Evolutionary conservation across 2,113 vertebrate species (phyloP).

Genomic region (Verasper variegatus): DNA sequence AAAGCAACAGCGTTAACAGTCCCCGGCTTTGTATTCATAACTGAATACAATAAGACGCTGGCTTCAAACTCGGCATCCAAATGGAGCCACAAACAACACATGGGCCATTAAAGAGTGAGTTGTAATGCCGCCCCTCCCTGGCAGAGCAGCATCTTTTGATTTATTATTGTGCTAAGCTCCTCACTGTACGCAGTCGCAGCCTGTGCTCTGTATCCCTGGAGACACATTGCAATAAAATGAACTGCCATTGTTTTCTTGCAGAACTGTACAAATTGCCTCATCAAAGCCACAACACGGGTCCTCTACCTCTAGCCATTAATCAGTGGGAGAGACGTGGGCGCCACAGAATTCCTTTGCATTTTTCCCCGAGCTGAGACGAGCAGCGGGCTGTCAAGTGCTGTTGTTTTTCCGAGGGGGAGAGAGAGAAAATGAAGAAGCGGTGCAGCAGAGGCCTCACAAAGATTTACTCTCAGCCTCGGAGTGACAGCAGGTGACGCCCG

Average conservation of each 20-base stretch:
- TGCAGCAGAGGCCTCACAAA: neutral
- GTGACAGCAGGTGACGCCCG: neutral
- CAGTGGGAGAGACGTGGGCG: slow-evolving; percentile 47
- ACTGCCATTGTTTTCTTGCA: slow-evolving; percentile 70
- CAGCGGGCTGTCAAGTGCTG: slow-evolving; percentile 55
- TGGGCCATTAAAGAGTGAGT: slow-evolving; percentile 61
- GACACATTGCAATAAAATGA: slow-evolving; percentile 70
- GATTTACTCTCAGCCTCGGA: neutral
- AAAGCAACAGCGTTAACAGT: slow-evolving; percentile 23
- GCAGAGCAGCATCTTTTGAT: slow-evolving; percentile 62
- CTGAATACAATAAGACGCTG: slow-evolving; percentile 21
- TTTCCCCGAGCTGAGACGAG: slow-evolving; percentile 17
- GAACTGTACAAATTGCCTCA: slow-evolving; percentile 79
- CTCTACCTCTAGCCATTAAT: slow-evolving; percentile 71
- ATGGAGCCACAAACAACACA: slow-evolving; percentile 54
- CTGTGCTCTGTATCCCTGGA: slow-evolving; percentile 63
- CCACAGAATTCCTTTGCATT: slow-evolving; percentile 36
- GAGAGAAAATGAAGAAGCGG: slow-evolving; percentile 31
- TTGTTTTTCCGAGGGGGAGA: slow-evolving; percentile 14
- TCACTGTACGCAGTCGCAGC: slow-evolving; percentile 48
- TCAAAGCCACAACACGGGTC: slow-evolving; percentile 75
- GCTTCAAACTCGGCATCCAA: slow-evolving; percentile 50
- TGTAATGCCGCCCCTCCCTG: slow-evolving; percentile 29
- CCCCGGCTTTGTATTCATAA: slow-evolving; percentile 30
- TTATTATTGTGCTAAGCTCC: slow-evolving; percentile 58